These are phyloP conservation scores for Parapristionchus giblindavisi DNA, from an alignment of 2,888 invertebrate genomes.

Conservation along the genomic window DNA sequence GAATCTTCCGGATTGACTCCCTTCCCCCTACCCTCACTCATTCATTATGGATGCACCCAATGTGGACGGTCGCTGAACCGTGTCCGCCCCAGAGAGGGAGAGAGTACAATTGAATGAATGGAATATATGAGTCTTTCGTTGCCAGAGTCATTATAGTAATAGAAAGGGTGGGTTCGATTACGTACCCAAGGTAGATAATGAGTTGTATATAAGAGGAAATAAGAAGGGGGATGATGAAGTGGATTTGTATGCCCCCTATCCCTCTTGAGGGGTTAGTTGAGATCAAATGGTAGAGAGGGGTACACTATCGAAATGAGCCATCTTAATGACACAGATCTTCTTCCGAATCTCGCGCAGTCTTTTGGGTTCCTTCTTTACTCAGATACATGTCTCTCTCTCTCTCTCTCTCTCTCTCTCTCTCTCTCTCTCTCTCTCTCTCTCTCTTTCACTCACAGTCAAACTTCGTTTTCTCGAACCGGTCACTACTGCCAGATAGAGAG, in stretches of 20 bases:
- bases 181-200: not conserved
- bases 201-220: not conserved
- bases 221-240: not conserved
- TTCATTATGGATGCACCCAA: not conserved
- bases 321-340: too few relatives aligned
- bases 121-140: not conserved
- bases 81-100: not conserved
- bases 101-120: not conserved
- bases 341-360: too few relatives aligned
- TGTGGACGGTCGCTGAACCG: not conserved
- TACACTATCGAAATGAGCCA: too few relatives aligned
- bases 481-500: too few relatives aligned
- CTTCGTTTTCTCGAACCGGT: not conserved
- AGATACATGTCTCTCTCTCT: conserved; percentile 22
- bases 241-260: not conserved
- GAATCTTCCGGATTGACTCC: too few relatives aligned
- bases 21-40: too few relatives aligned
- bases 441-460: conserved; percentile 12
- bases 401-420: conserved; percentile 3
- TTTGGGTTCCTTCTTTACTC: too few relatives aligned
- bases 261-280: too few relatives aligned
- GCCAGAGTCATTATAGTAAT: conserved; percentile 20
- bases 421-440: not conserved
- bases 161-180: not conserved
- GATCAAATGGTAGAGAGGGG: too few relatives aligned